Percentiles rank a stretch among this genome's conserved stretches.
These are phyloP conservation scores for Acronicta psi DNA, from an alignment of 2,888 invertebrate genomes.

Conservation along the genomic window DNA sequence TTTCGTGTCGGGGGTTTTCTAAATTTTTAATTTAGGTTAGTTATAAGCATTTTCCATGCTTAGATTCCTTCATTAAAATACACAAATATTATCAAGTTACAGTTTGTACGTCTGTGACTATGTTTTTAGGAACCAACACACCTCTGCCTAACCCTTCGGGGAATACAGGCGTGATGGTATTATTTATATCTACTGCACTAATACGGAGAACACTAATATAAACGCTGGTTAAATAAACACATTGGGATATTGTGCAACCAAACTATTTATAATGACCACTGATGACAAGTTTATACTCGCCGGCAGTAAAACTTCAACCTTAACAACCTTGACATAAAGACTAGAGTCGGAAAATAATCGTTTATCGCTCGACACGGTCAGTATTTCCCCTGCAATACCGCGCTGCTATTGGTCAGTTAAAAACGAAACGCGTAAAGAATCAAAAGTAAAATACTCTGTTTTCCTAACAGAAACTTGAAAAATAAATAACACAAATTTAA, in stretches of 20 bases:
- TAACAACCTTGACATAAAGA: background rate
- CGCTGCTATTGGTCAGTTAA: conserved; percentile 35
- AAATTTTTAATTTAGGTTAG: too few relatives aligned
- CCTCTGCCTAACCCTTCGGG: too few relatives aligned
- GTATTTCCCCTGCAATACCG: conserved; percentile 24
- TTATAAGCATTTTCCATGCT: too few relatives aligned
- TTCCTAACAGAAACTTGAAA: conserved; percentile 11
- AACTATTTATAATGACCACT: background rate
- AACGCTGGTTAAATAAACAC: too few relatives aligned
- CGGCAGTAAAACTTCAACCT: background rate
- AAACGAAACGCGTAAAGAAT: background rate
- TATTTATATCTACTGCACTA: too few relatives aligned
- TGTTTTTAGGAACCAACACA: too few relatives aligned
- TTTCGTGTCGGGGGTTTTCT: too few relatives aligned
- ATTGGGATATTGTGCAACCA: background rate
- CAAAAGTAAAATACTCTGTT: background rate
- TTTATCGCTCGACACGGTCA: background rate
- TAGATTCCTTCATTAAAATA: too few relatives aligned
- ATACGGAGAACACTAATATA: too few relatives aligned
- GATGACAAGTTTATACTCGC: background rate
- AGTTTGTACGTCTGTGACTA: too few relatives aligned
- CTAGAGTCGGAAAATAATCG: conserved; percentile 6
- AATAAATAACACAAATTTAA: background rate
- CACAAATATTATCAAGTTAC: too few relatives aligned
- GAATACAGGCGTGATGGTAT: too few relatives aligned